A percentile compares a stretch with the other conserved stretches of the same genome.
These are phyloP conservation scores for Aphaenogaster floridana DNA, from an alignment of 1,140 invertebrate genomes.

Conservation along the genomic window DNA sequence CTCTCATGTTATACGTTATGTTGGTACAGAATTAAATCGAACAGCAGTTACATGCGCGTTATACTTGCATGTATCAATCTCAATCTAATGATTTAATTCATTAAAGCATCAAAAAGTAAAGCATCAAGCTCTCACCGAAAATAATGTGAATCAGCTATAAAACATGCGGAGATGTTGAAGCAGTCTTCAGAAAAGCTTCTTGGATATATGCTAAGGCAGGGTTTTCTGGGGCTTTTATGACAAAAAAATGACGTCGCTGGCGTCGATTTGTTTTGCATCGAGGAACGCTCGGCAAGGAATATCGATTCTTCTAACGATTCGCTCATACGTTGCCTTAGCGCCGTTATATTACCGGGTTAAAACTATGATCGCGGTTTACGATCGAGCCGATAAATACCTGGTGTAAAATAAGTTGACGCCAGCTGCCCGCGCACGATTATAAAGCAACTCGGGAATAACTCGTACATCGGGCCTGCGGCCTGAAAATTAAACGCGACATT, in stretches of 20 bases:
- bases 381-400: slow-evolving; percentile 68
- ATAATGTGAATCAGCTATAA: slow-evolving; percentile 3
- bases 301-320: slow-evolving; percentile 56
- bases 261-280: slow-evolving; percentile 5
- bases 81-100: not conserved
- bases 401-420: slow-evolving; percentile 70
- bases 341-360: slow-evolving; percentile 6
- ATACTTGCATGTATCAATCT: not conserved
- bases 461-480: slow-evolving; percentile 20
- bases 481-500: slow-evolving; percentile 43
- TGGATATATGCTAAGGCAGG: not conserved
- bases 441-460: slow-evolving; percentile 53
- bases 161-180: not conserved
- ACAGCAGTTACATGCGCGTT: not conserved
- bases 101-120: not conserved
- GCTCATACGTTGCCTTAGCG: not conserved
- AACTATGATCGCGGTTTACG: slow-evolving; percentile 61
- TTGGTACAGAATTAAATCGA: not conserved
- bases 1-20: not conserved
- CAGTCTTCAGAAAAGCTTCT: not conserved
- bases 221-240: slow-evolving; percentile 40
- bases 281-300: not conserved
- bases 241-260: slow-evolving; percentile 27
- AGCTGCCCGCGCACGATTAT: slow-evolving; percentile 58
- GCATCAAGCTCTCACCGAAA: not conserved